Percentiles rank a stretch among this genome's conserved stretches.
Evolutionary conservation across 2,888 invertebrate species (phyloP).

Genomic region (Dendrolimus pini): DNA sequence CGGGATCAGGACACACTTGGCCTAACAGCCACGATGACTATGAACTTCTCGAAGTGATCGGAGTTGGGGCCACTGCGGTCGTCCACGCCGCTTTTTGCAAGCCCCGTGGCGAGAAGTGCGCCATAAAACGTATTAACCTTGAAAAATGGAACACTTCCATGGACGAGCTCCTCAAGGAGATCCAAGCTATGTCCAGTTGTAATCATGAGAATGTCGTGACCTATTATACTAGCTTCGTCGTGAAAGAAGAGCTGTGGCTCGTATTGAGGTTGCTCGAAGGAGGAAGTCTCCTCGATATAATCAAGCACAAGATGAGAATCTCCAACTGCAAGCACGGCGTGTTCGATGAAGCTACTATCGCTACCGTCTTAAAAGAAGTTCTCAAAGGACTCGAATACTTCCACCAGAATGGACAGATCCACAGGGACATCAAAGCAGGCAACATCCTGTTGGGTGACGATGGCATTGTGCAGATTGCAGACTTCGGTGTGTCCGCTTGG

Average conservation of each 20-base stretch:
- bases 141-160: conserved; percentile 99
- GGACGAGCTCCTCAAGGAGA: conserved; percentile 95
- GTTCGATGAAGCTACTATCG: conserved; percentile 98
- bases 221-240: conserved; percentile 99
- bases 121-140: conserved; percentile 98
- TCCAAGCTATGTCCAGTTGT: conserved; percentile 99
- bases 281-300: conserved; percentile 91
- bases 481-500: conserved; percentile 99
- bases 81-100: conserved; percentile 97
- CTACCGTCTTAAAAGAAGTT: conserved; percentile 97
- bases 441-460: conserved; percentile 97
- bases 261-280: conserved; percentile 98
- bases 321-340: conserved; percentile 97
- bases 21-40: conserved; percentile 96
- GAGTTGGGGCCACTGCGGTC: conserved; percentile 98
- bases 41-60: conserved; percentile 95
- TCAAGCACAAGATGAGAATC: conserved; percentile 96
- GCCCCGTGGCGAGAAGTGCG: conserved; percentile 96
- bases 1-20: conserved; percentile 79
- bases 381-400: conserved; percentile 98
- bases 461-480: conserved; percentile 98
- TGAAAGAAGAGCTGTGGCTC: conserved; percentile 98
- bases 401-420: conserved; percentile 97
- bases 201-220: conserved; percentile 99
- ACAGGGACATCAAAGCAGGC: conserved; percentile 81